Evolutionary conservation across 2,113 vertebrate species (phyloP), one percentile per base, ranked within the genome.

Genomic region (Heteronetta atricapilla): DNA sequence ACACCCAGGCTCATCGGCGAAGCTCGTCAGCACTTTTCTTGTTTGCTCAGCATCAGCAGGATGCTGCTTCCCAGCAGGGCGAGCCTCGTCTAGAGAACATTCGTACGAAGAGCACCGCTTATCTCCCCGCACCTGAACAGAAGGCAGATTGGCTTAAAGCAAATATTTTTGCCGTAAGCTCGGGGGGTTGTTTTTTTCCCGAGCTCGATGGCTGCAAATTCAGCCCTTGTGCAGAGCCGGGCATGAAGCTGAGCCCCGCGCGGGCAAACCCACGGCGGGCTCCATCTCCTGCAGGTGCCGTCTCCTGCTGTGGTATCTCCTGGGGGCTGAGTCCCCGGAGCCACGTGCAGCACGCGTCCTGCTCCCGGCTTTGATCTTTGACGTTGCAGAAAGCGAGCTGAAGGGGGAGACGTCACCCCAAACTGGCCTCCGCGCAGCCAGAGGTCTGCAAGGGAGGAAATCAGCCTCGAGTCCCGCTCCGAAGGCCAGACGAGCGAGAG

Each of bases 31-130:
- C 82, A 1, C 11, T 84, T 88, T 77, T 72, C 59, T 42, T 67
- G 74, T 76, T 72, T 66, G 86, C 82, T 91, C 76, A 78, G 86
- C 82, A 14, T 28, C 86, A 62, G 67, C 85, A 40, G 66, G 10
- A 19, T 6, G 44, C 64, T 21, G 58, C 73, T 83, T 58, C 82
- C 74, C 60, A 34, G 2, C 18, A 19, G 11, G 1, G 26, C 6
- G 70, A n/a, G 67, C 62, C 36, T 77, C 10, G 16, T 23, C 44
- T 56, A 7, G 31, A 64, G 63, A 38, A 13, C 58, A n/a, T 46
- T 14, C 72, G 2, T 7, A 4, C 56, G 9, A 15, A 62, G 68
- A 62, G 69, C 18, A 29, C 46, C 6, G 2, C 84, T 53, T 40
- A 29, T 80, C 73, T 50, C 21, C 70, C 66, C 42, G 73, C 55